These are phyloP conservation scores for Vanessa atalanta DNA, from an alignment of 1,140 invertebrate species.

Conservation along the genomic window DNA sequence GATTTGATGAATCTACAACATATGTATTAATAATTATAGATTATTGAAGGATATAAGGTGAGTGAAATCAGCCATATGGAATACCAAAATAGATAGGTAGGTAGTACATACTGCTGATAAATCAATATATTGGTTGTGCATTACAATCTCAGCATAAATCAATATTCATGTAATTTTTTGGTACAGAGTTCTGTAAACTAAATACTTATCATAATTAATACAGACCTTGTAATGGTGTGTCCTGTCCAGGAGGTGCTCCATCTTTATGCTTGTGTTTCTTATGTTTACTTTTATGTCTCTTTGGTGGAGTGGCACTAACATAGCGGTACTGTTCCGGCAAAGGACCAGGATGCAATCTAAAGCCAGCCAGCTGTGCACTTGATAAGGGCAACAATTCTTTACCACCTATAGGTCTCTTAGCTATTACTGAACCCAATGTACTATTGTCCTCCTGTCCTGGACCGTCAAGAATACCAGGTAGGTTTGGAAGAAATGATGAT, in stretches of 20 bases:
- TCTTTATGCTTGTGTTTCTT: conserved; percentile 97
- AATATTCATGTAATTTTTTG: too few species aligned
- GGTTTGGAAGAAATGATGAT: conserved; percentile 95
- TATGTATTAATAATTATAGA: neutral
- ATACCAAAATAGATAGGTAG: too few species aligned
- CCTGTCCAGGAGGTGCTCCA: conserved; percentile 87
- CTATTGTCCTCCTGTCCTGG: conserved; percentile 91
- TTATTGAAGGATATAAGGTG: neutral
- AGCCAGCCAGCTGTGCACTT: conserved; percentile 94
- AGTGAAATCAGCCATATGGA: too few species aligned
- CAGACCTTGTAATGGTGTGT: conserved; percentile 81
- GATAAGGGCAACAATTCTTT: conserved; percentile 96
- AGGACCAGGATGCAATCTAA: conserved; percentile 96
- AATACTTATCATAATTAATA: neutral
- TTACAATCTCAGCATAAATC: too few species aligned
- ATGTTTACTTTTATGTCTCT: conserved; percentile 96
- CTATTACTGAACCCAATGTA: conserved; percentile 96
- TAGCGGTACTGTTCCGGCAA: conserved; percentile 97
- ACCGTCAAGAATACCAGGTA: conserved; percentile 96
- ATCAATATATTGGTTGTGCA: too few species aligned
- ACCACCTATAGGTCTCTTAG: conserved; percentile 97
- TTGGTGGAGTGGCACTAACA: conserved; percentile 93
- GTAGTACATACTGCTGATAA: too few species aligned
- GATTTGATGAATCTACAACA: conserved; percentile 82
- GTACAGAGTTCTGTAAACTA: too few species aligned